These are phyloP conservation scores for Anoplolepis gracilipes DNA, from an alignment of 1,140 invertebrate genomes.

Conservation along the genomic window DNA sequence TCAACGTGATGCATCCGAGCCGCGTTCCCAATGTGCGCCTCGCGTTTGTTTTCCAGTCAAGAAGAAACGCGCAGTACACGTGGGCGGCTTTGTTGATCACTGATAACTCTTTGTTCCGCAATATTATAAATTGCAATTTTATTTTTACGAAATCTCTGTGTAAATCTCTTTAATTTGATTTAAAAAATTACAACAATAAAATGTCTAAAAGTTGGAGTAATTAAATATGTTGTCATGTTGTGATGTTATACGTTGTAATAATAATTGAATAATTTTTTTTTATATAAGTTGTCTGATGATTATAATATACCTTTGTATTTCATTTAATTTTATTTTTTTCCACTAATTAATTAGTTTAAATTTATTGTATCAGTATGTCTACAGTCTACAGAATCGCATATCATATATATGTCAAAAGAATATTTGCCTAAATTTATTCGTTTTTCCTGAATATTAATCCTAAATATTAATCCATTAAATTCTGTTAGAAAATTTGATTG, in stretches of 20 bases:
- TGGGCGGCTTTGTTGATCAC: conserved; percentile 40
- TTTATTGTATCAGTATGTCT: neutral
- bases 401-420: neutral
- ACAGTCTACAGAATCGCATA: neutral
- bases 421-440: conserved; percentile 15
- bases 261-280: neutral
- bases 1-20: conserved; percentile 40
- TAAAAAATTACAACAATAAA: neutral
- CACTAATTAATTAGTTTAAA: neutral
- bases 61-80: conserved; percentile 14
- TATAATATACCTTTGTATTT: too few species aligned
- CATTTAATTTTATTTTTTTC: neutral
- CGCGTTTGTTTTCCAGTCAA: conserved; percentile 48
- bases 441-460: too few species aligned
- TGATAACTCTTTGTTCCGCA: conserved; percentile 27
- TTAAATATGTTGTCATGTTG: too few species aligned
- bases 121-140: neutral
- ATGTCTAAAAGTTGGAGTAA: neutral
- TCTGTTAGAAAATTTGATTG: conserved; percentile 27
- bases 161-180: neutral
- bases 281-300: too few species aligned
- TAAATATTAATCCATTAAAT: conserved; percentile 22
- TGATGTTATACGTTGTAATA: neutral
- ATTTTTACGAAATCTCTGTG: neutral
- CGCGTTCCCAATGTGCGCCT: conserved; percentile 38